Conservation (phyloP, 2,797 vertebrate genomes). For the Melanotaenia maccullochi region DNA sequence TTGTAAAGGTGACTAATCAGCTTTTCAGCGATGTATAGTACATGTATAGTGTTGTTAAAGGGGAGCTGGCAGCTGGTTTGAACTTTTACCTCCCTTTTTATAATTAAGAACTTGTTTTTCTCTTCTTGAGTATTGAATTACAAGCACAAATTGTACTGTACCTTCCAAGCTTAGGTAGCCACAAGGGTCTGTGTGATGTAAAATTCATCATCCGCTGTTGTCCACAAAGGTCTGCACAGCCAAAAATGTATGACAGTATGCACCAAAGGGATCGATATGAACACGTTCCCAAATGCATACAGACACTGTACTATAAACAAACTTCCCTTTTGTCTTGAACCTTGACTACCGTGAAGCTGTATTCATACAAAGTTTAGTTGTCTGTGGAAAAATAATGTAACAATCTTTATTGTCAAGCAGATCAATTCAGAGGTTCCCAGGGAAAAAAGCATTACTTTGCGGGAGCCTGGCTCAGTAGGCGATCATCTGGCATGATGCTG, state of each 20-base stretch:
- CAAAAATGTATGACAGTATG: not conserved
- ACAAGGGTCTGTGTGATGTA: not conserved
- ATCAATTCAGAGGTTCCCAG: not conserved
- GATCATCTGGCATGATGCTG: not conserved
- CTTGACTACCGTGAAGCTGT: not conserved
- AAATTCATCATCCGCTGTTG: not conserved
- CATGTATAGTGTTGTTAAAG: too few species aligned
- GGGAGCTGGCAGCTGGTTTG: not conserved
- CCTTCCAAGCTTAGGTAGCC: not conserved
- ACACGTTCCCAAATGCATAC: not conserved
- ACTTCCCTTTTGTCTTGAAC: not conserved
- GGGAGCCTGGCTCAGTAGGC: not conserved
- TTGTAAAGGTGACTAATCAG: too few species aligned
- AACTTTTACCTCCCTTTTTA: not conserved
- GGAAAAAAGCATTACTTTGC: not conserved
- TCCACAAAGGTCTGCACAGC: not conserved
- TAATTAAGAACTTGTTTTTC: not conserved
- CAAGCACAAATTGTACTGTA: not conserved
- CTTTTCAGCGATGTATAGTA: too few species aligned
- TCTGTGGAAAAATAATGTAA: not conserved
- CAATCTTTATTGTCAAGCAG: not conserved
- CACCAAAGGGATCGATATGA: not conserved
- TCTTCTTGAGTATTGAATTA: not conserved
- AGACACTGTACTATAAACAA: not conserved
- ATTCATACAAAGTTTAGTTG: constrained; percentile 2